Conservation (phyloP, 37 sponge, comb jelly and placozoan genomes). For the Cliona cf. orientalis region DNA sequence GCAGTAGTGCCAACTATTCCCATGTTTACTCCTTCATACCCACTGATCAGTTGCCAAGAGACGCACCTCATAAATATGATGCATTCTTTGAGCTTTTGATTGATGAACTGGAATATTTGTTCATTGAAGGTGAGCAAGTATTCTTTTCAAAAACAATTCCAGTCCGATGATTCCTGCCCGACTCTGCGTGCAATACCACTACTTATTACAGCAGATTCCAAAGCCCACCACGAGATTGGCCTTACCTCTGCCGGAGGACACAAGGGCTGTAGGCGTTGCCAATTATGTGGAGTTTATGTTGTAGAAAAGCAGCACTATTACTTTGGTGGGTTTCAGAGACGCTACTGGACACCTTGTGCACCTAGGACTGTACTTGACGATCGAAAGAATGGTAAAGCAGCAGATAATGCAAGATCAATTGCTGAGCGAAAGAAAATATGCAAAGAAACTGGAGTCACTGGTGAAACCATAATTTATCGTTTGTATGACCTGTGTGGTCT, state of each 20-base stretch:
- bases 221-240: conserved; percentile 30
- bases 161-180: neutral
- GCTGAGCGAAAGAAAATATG: conserved; percentile 7
- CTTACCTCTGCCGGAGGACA: conserved; percentile 9
- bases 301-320: conserved; percentile 21
- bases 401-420: conserved; percentile 6
- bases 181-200: conserved; percentile 1
- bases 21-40: no score
- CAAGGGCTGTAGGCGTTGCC: conserved; percentile 17
- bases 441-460: conserved; percentile 1
- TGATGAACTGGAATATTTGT: conserved; percentile 13
- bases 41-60: conserved; percentile 1
- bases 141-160: neutral
- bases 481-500: conserved; percentile 21
- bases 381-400: neutral
- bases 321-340: conserved; percentile 9
- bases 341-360: neutral
- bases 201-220: conserved; percentile 23
- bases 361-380: neutral
- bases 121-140: no score
- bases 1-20: neutral
- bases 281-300: conserved; percentile 1
- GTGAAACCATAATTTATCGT: conserved; percentile 16
- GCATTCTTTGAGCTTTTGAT: conserved; percentile 20
- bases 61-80: conserved; percentile 29